phyloP scores from a whole-genome alignment of 1,140 invertebrate genomes.

The Conus betulinus region DNA sequence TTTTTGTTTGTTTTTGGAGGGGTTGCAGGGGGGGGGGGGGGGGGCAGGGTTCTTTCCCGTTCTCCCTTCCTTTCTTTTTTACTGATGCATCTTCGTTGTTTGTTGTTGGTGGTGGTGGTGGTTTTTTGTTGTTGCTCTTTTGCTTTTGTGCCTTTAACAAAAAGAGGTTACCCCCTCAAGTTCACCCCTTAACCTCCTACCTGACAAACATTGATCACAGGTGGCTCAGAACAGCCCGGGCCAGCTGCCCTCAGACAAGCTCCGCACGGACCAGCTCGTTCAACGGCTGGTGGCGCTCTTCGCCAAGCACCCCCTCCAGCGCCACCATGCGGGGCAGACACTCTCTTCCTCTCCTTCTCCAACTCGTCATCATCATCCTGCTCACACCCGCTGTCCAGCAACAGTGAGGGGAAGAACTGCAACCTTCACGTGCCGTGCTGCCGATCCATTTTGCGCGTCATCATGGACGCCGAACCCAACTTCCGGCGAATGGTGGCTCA shows the following conservation, averaged over 20 bases:
- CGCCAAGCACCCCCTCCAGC: conserved; percentile 78
- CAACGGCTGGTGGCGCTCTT: conserved; percentile 89
- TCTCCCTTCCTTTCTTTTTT: too few relatives aligned
- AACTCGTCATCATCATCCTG: not conserved
- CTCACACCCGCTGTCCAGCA: conserved; percentile 59
- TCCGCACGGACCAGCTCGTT: conserved; percentile 86
- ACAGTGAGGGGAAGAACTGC: conserved; percentile 75
- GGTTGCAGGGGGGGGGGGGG: too few relatives aligned
- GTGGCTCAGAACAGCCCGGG: conserved; percentile 74
- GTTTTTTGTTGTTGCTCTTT: not conserved
- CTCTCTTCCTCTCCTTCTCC: not conserved
- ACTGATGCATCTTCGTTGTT: not conserved
- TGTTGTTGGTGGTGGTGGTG: not conserved
- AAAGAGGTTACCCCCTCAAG: not conserved
- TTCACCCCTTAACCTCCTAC: not conserved
- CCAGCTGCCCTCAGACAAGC: conserved; percentile 71
- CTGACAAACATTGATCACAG: not conserved
- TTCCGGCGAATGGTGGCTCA: conserved; percentile 80
- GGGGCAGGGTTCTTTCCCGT: too few relatives aligned
- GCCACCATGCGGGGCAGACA: not conserved
- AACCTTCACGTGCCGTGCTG: conserved; percentile 78
- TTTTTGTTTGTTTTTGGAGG: too few relatives aligned
- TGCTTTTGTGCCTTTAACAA: not conserved
- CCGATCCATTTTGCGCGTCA: conserved; percentile 80
- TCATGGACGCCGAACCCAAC: conserved; percentile 79